Percentiles rank a stretch among this genome's conserved stretches.
Evolutionary conservation across 2,888 invertebrate species (phyloP).

Genomic region (Ligdia adustata): DNA sequence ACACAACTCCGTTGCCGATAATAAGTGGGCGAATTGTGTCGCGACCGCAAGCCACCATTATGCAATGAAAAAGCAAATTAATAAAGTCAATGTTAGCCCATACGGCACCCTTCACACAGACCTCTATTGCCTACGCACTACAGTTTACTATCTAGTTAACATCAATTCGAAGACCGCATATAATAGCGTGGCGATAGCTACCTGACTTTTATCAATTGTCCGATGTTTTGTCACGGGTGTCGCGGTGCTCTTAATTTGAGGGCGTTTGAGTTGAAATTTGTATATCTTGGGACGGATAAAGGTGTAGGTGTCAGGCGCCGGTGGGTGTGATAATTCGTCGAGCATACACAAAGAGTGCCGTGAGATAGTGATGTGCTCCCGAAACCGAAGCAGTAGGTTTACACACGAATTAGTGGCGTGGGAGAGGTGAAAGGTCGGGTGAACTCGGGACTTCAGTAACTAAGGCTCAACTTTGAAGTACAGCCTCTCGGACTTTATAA

Average conservation of each 20-base stretch:
- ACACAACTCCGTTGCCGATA: conserved; percentile 43
- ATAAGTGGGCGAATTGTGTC: conserved; percentile 54
- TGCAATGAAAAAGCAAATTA: conserved; percentile 59
- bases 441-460: conserved; percentile 45
- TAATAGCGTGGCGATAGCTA: conserved; percentile 43
- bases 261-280: conserved; percentile 57
- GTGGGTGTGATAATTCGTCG: conserved; percentile 80
- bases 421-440: conserved; percentile 77
- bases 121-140: conserved; percentile 52
- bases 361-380: conserved; percentile 77
- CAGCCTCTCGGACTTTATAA: conserved; percentile 16
- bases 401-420: conserved; percentile 73
- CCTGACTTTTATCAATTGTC: conserved; percentile 70
- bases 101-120: conserved; percentile 44
- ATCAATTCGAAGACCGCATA: conserved; percentile 60
- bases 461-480: conserved; percentile 45
- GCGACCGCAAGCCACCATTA: conserved; percentile 51
- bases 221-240: conserved; percentile 52
- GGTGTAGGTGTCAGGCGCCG: conserved; percentile 67
- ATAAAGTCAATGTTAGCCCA: conserved; percentile 43
- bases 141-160: conserved; percentile 62
- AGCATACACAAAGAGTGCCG: conserved; percentile 76
- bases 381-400: conserved; percentile 64
- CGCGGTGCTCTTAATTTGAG: conserved; percentile 50
- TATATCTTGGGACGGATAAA: conserved; percentile 44